These are phyloP conservation scores for Geodia barretti DNA, from an alignment of 37 sponge, comb jelly and placozoan genomes.

Conservation along the genomic window DNA sequence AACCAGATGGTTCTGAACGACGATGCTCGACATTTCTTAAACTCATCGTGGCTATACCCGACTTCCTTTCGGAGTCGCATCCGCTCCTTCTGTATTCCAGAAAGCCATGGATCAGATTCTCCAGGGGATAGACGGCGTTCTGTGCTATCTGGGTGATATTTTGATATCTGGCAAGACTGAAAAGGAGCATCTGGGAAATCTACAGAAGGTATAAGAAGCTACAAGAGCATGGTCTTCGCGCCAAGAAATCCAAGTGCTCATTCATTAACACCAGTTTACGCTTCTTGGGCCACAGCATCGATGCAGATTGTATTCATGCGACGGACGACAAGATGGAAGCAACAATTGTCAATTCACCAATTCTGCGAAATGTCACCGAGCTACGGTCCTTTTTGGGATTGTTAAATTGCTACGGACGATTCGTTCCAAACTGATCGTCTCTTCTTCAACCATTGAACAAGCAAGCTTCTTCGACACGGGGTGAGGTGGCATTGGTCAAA, in stretches of 20 bases:
- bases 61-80: conserved; percentile 43
- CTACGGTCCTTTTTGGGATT: conserved; percentile 52
- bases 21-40: conserved; percentile 18
- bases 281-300: conserved; percentile 39
- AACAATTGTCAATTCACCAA: conserved; percentile 29
- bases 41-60: conserved; percentile 40
- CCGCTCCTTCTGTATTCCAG: conserved; percentile 48
- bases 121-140: conserved; percentile 23
- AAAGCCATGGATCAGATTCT: conserved; percentile 28
- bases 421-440: conserved; percentile 37
- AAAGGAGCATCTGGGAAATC: conserved; percentile 17
- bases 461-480: conserved; percentile 9
- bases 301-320: conserved; percentile 32
- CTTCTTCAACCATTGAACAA: conserved; percentile 35
- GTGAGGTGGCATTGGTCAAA: conserved; percentile 31
- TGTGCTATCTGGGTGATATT: conserved; percentile 39
- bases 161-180: conserved; percentile 35
- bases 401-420: conserved; percentile 44
- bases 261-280: conserved; percentile 24
- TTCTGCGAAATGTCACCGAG: conserved; percentile 24
- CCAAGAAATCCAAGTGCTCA: conserved; percentile 27
- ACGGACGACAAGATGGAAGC: conserved; percentile 10
- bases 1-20: conserved; percentile 29
- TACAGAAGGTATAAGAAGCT: conserved; percentile 34
- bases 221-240: conserved; percentile 15